Conservation (phyloP, 2,888 invertebrate genomes). For the Scaptomyza reducta region DNA sequence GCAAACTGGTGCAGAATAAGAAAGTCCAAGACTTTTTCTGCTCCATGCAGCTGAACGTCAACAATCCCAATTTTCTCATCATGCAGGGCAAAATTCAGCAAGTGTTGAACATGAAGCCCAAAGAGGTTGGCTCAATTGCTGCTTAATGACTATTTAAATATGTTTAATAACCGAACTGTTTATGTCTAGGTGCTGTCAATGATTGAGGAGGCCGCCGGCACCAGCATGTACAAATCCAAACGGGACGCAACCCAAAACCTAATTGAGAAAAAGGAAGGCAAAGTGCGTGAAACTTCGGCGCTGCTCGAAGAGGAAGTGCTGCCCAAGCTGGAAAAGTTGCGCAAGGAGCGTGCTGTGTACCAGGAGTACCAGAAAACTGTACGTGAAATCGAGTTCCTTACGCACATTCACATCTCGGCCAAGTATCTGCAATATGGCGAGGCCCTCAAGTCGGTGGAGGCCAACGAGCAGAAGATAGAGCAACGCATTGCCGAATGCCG, state of each 20-base stretch:
- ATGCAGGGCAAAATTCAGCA: conserved; percentile 99
- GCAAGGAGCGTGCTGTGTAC: conserved; percentile 93
- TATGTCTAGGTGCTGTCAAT: conserved; percentile 92
- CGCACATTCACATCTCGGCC: conserved; percentile 86
- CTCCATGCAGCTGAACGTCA: conserved; percentile 98
- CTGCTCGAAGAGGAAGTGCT: conserved; percentile 93
- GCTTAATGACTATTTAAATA: background rate
- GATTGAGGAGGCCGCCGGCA: conserved; percentile 99
- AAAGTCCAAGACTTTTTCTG: conserved; percentile 97
- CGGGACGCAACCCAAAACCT: conserved; percentile 93
- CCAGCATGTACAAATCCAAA: conserved; percentile 97
- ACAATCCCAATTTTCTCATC: conserved; percentile 99
- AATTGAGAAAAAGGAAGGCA: conserved; percentile 96
- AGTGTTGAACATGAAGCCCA: conserved; percentile 99
- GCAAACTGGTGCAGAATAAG: conserved; percentile 94
- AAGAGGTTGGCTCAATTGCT: conserved; percentile 88
- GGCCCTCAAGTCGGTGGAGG: conserved; percentile 85
- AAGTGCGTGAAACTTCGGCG: conserved; percentile 92
- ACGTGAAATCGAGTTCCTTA: conserved; percentile 92
- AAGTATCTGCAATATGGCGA: conserved; percentile 85
- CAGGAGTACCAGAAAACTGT: conserved; percentile 94
- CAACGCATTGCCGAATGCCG: conserved; percentile 86
- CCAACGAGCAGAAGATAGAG: conserved; percentile 85
- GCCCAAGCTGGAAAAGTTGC: conserved; percentile 94
- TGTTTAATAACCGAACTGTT: background rate